Evolutionary conservation across 2,888 invertebrate species (phyloP).

Genomic region (Anagyrus pseudococci): DNA sequence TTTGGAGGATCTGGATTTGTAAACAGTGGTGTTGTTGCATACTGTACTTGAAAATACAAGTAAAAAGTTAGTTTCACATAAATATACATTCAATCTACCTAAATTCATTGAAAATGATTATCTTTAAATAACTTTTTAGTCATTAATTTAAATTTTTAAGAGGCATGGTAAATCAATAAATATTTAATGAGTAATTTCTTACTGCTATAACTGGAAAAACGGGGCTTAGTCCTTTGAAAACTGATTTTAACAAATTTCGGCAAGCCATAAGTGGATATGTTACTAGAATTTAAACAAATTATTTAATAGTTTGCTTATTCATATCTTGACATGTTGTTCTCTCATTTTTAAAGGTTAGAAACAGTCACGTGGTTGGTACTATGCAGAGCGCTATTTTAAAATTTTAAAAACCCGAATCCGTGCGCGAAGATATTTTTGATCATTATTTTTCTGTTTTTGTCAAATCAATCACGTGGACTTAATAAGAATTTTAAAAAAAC

Average conservation of each 20-base stretch:
- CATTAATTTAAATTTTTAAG: conserved; percentile 4
- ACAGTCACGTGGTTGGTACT: too few relatives aligned
- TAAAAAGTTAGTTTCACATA: neutral
- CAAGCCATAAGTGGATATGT: conserved; percentile 20
- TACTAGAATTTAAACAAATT: conserved; percentile 14
- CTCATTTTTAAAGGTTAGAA: too few relatives aligned
- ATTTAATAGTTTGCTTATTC: too few relatives aligned
- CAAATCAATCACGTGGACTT: too few relatives aligned
- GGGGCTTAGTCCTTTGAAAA: conserved; percentile 27
- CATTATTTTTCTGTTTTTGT: too few relatives aligned
- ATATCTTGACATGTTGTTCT: too few relatives aligned
- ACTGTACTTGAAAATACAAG: conserved; percentile 41
- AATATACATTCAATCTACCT: conserved; percentile 1
- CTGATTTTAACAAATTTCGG: conserved; percentile 21
- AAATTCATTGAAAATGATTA: neutral
- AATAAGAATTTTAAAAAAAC: too few relatives aligned
- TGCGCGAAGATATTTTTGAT: too few relatives aligned
- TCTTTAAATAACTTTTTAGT: neutral
- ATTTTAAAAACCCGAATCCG: too few relatives aligned
- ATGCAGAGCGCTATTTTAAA: too few relatives aligned
- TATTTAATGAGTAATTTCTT: conserved; percentile 7
- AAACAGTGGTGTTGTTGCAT: conserved; percentile 43
- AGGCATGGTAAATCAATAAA: too few relatives aligned
- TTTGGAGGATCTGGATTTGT: conserved; percentile 42
- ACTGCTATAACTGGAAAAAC: conserved; percentile 25